Conservation (phyloP, 2,113 vertebrate genomes). For the Verasper variegatus region DNA sequence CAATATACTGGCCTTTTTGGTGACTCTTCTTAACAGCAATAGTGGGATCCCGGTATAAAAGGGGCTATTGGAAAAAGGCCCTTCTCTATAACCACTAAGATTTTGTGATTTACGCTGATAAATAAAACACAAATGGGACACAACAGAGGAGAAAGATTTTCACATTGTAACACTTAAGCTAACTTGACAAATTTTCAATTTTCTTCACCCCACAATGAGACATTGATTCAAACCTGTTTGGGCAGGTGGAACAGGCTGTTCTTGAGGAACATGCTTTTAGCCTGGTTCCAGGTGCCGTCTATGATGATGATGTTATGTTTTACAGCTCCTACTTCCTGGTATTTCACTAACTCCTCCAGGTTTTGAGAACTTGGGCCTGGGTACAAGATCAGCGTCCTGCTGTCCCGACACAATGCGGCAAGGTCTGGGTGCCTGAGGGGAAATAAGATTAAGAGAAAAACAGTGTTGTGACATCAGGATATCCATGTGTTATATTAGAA, state of each 20-base stretch:
- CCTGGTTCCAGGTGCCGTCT: constrained; percentile 98
- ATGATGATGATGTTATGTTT: constrained; percentile 91
- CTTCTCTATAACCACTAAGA: not conserved
- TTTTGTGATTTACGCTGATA: not conserved
- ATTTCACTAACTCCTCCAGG: constrained; percentile 82
- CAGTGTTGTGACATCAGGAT: not conserved
- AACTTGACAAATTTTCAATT: no score
- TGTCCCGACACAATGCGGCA: constrained; percentile 88
- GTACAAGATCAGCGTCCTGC: constrained; percentile 90
- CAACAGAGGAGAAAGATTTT: no score
- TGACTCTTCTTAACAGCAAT: no score
- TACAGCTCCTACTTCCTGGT: constrained; percentile 69
- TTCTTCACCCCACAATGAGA: not conserved
- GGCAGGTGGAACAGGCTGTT: constrained; percentile 92
- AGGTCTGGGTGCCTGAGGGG: constrained; percentile 89
- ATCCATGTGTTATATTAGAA: not conserved
- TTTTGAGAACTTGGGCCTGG: constrained; percentile 90
- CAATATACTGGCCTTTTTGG: not conserved
- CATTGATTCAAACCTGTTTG: constrained; percentile 85
- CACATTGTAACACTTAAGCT: not conserved
- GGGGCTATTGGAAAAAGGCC: not conserved
- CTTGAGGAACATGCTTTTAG: constrained; percentile 97
- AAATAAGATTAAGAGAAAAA: not conserved
- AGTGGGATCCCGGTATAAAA: not conserved
- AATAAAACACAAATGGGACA: not conserved